Evolutionary conservation across 2,797 vertebrate genomes (phyloP).

Genomic region (Xenopus petersii): DNA sequence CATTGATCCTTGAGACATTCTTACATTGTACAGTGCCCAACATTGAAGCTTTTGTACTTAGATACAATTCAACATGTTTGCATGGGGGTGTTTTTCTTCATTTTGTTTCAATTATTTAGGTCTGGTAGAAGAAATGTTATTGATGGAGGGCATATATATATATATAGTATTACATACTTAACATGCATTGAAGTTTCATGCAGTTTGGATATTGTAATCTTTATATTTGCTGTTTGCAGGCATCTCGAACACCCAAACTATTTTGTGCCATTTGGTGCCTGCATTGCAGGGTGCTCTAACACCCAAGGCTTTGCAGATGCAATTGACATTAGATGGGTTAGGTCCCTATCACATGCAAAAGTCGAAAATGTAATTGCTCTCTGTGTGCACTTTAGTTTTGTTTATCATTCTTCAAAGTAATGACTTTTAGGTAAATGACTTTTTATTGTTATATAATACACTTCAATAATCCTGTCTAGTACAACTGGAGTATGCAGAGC

Average conservation of each 20-base stretch:
- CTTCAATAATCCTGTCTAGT: too few relatives aligned
- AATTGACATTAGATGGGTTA: constrained; percentile 2
- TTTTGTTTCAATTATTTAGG: not conserved
- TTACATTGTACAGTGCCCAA: not conserved
- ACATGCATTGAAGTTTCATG: constrained; percentile 63
- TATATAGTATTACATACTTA: constrained; percentile 45
- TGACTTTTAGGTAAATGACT: constrained; percentile 7
- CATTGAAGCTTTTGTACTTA: not conserved
- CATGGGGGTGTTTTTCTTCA: constrained; percentile 2
- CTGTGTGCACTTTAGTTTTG: constrained; percentile 28
- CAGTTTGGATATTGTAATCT: constrained; percentile 48
- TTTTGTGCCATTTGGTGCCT: not conserved
- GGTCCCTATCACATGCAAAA: not conserved
- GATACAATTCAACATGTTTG: constrained; percentile 34
- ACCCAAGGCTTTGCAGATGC: not conserved
- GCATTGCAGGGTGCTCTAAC: not conserved
- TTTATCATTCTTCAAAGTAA: constrained; percentile 9
- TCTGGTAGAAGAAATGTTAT: not conserved
- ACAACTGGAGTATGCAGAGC: too few relatives aligned
- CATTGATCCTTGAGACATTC: constrained; percentile 19
- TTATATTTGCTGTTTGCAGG: not conserved
- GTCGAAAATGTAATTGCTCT: constrained; percentile 20
- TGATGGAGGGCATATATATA: constrained; percentile 5
- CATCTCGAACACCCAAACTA: constrained; percentile 1
- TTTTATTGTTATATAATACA: constrained; percentile 3